A percentile compares a stretch with the other conserved stretches of the same genome.
These are phyloP conservation scores for Anisognathus igniventris DNA, from an alignment of 2,797 vertebrate genomes.

Conservation along the genomic window DNA sequence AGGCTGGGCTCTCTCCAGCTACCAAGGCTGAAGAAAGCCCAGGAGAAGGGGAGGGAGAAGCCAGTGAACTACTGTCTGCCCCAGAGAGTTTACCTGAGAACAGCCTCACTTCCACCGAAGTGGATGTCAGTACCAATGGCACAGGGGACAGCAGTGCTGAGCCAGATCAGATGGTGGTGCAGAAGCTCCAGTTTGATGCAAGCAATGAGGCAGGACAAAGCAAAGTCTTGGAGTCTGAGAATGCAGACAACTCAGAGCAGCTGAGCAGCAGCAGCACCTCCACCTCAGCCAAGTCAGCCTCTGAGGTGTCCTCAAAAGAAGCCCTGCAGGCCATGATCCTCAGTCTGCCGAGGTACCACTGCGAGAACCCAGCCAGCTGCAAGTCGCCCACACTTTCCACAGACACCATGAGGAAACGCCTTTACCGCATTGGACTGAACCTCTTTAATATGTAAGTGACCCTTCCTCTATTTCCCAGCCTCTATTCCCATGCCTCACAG, in stretches of 20 bases:
- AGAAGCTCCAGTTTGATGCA: slow-evolving; percentile 71
- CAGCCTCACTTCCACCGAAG: slow-evolving; percentile 74
- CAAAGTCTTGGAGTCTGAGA: slow-evolving; percentile 80
- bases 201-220: slow-evolving; percentile 73
- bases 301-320: slow-evolving; percentile 91
- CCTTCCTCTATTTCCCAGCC: background rate
- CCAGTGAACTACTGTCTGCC: slow-evolving; percentile 8
- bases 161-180: slow-evolving; percentile 68
- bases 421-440: slow-evolving; percentile 97
- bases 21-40: slow-evolving; percentile 52
- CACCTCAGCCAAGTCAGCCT: slow-evolving; percentile 83
- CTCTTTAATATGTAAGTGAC: slow-evolving; percentile 97
- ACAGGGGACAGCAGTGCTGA: slow-evolving; percentile 29
- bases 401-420: slow-evolving; percentile 95
- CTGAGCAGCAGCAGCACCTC: slow-evolving; percentile 88
- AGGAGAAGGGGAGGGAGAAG: slow-evolving; percentile 27
- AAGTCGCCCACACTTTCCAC: slow-evolving; percentile 95
- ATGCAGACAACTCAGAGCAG: slow-evolving; percentile 82
- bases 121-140: slow-evolving; percentile 63
- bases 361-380: slow-evolving; percentile 91
- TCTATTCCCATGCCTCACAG: background rate
- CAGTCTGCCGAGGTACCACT: slow-evolving; percentile 93
- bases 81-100: background rate
- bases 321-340: slow-evolving; percentile 94
- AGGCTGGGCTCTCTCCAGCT: slow-evolving; percentile 13